Conservation (phyloP, 1,140 invertebrate species). For the Ceratina australensis region DNA sequence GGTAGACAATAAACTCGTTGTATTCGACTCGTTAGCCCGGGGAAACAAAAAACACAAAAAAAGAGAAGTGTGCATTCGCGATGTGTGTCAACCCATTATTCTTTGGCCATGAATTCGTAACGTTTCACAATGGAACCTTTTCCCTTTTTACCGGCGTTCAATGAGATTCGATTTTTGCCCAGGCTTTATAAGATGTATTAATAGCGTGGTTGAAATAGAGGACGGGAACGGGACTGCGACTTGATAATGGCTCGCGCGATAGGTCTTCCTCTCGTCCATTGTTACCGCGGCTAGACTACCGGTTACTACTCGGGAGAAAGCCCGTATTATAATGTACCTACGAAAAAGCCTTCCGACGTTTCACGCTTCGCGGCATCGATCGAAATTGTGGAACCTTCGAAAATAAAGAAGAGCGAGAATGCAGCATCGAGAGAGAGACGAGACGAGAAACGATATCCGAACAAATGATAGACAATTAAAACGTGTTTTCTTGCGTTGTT, state of each 20-base stretch:
- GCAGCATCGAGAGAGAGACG: too few relatives aligned
- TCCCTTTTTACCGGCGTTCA: slow-evolving; percentile 32
- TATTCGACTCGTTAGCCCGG: slow-evolving; percentile 24
- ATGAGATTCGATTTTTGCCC: slow-evolving; percentile 36
- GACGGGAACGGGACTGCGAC: slow-evolving; percentile 27
- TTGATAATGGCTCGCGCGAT: slow-evolving; percentile 55
- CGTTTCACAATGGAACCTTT: slow-evolving; percentile 38
- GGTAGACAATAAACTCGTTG: slow-evolving; percentile 1
- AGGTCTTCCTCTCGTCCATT: slow-evolving; percentile 55
- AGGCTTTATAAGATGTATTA: slow-evolving; percentile 33
- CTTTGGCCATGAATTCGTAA: slow-evolving; percentile 38
- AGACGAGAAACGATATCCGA: too few relatives aligned
- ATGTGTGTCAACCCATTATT: slow-evolving; percentile 28
- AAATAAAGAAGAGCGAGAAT: too few relatives aligned
- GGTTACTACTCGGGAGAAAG: slow-evolving; percentile 31
- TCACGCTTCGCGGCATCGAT: background rate
- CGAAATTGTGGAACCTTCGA: too few relatives aligned
- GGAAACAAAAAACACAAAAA: too few relatives aligned
- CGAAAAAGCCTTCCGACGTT: background rate
- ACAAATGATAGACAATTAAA: too few relatives aligned
- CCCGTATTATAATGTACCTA: slow-evolving; percentile 7
- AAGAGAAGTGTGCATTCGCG: slow-evolving; percentile 1
- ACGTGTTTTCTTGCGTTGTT: too few relatives aligned
- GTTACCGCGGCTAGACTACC: slow-evolving; percentile 37
- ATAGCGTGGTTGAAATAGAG: slow-evolving; percentile 25